Evolutionary conservation across 1,140 invertebrate genomes (phyloP).

Genomic region (Heliconius eleuchia): DNA sequence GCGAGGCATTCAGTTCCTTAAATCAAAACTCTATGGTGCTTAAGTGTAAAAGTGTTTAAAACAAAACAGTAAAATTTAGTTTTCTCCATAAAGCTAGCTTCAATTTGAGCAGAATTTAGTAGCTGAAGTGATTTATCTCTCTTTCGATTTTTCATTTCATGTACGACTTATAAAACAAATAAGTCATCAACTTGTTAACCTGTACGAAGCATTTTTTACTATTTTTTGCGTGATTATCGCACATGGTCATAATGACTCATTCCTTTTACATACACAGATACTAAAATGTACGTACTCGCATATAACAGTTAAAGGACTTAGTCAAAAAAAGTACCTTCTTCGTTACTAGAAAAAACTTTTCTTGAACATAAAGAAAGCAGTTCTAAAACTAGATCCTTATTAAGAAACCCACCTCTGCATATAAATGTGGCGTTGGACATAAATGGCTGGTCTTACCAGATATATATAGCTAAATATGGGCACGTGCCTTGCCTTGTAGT

Average conservation of each 20-base stretch:
- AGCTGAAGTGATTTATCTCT: too few relatives aligned
- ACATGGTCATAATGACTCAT: background rate
- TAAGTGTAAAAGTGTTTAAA: too few relatives aligned
- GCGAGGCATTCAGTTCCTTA: too few relatives aligned
- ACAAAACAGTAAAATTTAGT: too few relatives aligned
- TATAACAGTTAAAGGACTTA: slow-evolving; percentile 1
- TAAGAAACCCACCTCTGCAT: background rate
- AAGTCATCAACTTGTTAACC: background rate
- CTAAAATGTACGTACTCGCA: background rate
- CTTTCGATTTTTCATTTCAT: too few relatives aligned
- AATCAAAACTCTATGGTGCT: too few relatives aligned
- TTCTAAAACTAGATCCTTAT: slow-evolving; percentile 4
- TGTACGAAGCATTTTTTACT: background rate
- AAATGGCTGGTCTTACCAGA: background rate
- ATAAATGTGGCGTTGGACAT: background rate
- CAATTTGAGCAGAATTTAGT: too few relatives aligned
- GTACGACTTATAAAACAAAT: too few relatives aligned
- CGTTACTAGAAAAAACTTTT: background rate
- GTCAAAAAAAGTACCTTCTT: background rate
- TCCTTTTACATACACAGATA: background rate
- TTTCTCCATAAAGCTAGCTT: too few relatives aligned
- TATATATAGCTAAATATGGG: slow-evolving; percentile 1
- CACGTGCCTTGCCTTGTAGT: slow-evolving; percentile 1
- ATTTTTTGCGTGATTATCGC: background rate
- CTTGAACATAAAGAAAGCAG: slow-evolving; percentile 7